These are phyloP conservation scores for Andrena bicolor DNA, from an alignment of 2,888 invertebrate genomes.

Conservation along the genomic window DNA sequence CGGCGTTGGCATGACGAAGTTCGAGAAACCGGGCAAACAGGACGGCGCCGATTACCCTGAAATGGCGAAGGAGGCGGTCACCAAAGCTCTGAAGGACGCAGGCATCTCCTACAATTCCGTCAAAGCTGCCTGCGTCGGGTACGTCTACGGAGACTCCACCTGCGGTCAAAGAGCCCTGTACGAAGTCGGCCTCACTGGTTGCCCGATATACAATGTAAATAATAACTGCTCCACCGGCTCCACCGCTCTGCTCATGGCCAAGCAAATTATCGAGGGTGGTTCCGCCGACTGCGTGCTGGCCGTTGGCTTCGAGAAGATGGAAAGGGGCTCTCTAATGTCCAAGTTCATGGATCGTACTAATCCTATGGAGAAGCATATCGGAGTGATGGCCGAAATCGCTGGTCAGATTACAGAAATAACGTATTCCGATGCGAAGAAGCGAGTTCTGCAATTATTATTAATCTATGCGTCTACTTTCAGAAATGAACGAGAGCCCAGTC, in stretches of 20 bases:
- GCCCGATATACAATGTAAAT: conserved; percentile 99
- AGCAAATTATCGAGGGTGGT: conserved; percentile 96
- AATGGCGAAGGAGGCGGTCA: conserved; percentile 96
- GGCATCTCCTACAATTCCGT: conserved; percentile 91
- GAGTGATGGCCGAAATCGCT: conserved; percentile 92
- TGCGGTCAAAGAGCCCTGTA: conserved; percentile 98
- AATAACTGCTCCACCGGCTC: conserved; percentile 99
- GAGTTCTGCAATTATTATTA: background rate
- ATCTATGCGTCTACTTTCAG: conserved; percentile 63
- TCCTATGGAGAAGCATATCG: conserved; percentile 95
- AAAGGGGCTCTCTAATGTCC: conserved; percentile 93
- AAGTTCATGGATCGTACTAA: conserved; percentile 93
- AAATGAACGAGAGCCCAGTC: conserved; percentile 92
- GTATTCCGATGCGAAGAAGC: background rate
- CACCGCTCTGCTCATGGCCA: conserved; percentile 95
- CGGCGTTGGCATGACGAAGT: conserved; percentile 99
- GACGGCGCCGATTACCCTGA: conserved; percentile 96
- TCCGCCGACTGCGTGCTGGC: conserved; percentile 95
- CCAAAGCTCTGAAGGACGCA: conserved; percentile 94
- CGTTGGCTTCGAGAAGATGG: conserved; percentile 99
- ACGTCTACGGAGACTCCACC: conserved; percentile 98
- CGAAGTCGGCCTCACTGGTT: conserved; percentile 97
- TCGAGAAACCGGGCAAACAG: conserved; percentile 95
- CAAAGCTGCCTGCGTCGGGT: conserved; percentile 96
- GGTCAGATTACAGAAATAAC: conserved; percentile 85